Evolutionary conservation across 2,888 invertebrate species (phyloP).

Genomic region (Fragum sueziense): DNA sequence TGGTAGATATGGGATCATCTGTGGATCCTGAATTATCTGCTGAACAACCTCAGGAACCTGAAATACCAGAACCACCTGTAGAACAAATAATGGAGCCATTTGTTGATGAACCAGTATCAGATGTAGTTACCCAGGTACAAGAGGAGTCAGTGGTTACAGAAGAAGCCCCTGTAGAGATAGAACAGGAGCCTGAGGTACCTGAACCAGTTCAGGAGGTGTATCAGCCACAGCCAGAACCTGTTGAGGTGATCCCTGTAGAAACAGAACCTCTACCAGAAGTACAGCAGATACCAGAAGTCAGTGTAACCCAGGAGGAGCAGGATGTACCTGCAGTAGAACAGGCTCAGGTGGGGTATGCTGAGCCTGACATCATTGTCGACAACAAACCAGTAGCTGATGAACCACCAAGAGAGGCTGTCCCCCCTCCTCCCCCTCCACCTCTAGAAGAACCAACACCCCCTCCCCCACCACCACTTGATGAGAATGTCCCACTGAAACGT

Average conservation of each 20-base stretch:
- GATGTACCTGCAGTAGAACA: slow-evolving; percentile 20
- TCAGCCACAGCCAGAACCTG: slow-evolving; percentile 18
- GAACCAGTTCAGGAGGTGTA: slow-evolving; percentile 18
- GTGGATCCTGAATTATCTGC: slow-evolving; percentile 9
- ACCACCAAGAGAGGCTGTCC: slow-evolving; percentile 30
- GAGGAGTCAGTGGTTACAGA: not conserved
- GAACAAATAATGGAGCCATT: slow-evolving; percentile 14
- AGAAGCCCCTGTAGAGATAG: slow-evolving; percentile 23
- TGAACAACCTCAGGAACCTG: slow-evolving; percentile 30
- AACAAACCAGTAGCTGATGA: slow-evolving; percentile 60
- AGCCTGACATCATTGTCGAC: slow-evolving; percentile 52
- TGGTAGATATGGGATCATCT: slow-evolving; percentile 14
- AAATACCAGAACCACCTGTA: slow-evolving; percentile 13
- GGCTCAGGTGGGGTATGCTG: slow-evolving; percentile 47
- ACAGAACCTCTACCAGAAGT: slow-evolving; percentile 19
- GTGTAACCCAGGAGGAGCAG: slow-evolving; percentile 17
- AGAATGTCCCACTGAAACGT: slow-evolving; percentile 55
- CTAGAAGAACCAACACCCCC: slow-evolving; percentile 55
- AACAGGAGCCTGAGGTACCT: slow-evolving; percentile 23
- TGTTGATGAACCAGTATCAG: too few relatives aligned
- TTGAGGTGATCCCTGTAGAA: not conserved
- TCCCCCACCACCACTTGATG: slow-evolving; percentile 62
- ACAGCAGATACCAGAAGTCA: slow-evolving; percentile 12
- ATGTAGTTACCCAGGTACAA: too few relatives aligned
- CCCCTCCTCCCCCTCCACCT: slow-evolving; percentile 60